phyloP scores from a whole-genome alignment of 2,113 vertebrate genomes.

The Ivindomyrus marchei region DNA sequence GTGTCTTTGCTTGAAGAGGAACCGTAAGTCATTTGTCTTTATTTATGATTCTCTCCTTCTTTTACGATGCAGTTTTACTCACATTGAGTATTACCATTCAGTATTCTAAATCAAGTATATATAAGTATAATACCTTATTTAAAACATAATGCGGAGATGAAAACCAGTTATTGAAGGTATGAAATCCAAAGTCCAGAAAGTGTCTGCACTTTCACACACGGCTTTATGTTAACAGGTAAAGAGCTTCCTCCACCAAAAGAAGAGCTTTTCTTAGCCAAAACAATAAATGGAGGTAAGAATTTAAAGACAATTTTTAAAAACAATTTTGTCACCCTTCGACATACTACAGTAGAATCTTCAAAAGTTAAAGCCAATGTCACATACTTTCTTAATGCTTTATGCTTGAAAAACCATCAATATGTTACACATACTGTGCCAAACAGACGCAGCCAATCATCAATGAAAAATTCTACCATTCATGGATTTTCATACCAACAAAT shows the following conservation, averaged over 20 bases:
- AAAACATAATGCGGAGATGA: neutral
- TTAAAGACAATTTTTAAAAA: too few species aligned
- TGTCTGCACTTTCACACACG: neutral
- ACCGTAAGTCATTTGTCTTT: neutral
- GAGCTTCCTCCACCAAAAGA: neutral
- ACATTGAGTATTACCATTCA: neutral
- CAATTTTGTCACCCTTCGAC: neutral
- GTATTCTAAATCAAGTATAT: neutral
- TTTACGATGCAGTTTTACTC: too few species aligned
- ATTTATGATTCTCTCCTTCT: neutral
- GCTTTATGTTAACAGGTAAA: neutral
- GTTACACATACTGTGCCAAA: neutral
- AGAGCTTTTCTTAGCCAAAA: neutral
- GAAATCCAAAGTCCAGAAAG: neutral
- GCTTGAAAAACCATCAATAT: neutral
- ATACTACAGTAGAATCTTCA: neutral
- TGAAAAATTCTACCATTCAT: neutral
- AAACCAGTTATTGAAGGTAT: neutral
- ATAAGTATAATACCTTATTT: neutral
- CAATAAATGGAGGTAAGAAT: neutral
- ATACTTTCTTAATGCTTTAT: neutral
- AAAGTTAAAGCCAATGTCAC: neutral
- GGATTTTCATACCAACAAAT: neutral
- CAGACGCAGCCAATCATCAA: neutral
- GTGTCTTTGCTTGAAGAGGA: neutral